phyloP scores from a whole-genome alignment of 2,888 invertebrate genomes.

The Drosophila meridionalis region DNA sequence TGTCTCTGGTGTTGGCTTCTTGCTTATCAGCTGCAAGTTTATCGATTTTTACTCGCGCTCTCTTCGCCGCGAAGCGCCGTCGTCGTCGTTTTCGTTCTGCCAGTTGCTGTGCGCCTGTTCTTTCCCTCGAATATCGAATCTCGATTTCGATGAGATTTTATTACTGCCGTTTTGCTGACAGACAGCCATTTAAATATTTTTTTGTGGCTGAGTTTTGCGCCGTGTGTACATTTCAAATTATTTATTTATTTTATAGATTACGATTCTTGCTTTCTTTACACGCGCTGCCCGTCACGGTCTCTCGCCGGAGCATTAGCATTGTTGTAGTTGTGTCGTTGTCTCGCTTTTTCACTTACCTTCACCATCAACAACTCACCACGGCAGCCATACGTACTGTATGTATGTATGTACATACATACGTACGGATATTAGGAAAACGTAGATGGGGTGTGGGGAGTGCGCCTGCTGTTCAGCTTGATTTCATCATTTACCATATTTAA shows the following conservation, averaged over 20 bases:
- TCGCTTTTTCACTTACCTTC: slow-evolving; percentile 74
- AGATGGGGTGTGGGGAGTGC: slow-evolving; percentile 12
- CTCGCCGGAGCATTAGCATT: slow-evolving; percentile 57
- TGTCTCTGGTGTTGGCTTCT: slow-evolving; percentile 31
- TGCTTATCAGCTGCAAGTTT: slow-evolving; percentile 53
- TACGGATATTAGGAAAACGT: neutral
- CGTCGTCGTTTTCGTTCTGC: slow-evolving; percentile 38
- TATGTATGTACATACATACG: neutral
- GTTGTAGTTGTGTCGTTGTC: slow-evolving; percentile 53
- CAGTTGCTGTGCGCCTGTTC: slow-evolving; percentile 81
- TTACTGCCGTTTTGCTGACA: slow-evolving; percentile 54
- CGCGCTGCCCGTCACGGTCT: slow-evolving; percentile 31
- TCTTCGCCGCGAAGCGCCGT: slow-evolving; percentile 15
- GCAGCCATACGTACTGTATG: slow-evolving; percentile 1
- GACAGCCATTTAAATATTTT: slow-evolving; percentile 39
- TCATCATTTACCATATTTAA: slow-evolving; percentile 80
- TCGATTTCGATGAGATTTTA: slow-evolving; percentile 84
- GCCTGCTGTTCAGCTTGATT: slow-evolving; percentile 63
- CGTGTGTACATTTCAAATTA: slow-evolving; percentile 62
- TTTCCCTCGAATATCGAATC: slow-evolving; percentile 85
- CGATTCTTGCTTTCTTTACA: slow-evolving; percentile 60
- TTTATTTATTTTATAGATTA: slow-evolving; percentile 78
- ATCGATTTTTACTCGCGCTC: slow-evolving; percentile 55
- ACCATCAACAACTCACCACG: slow-evolving; percentile 67
- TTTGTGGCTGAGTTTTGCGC: slow-evolving; percentile 31